phyloP scores from a whole-genome alignment of 2,888 invertebrate species.

The Synanthedon myopaeformis region DNA sequence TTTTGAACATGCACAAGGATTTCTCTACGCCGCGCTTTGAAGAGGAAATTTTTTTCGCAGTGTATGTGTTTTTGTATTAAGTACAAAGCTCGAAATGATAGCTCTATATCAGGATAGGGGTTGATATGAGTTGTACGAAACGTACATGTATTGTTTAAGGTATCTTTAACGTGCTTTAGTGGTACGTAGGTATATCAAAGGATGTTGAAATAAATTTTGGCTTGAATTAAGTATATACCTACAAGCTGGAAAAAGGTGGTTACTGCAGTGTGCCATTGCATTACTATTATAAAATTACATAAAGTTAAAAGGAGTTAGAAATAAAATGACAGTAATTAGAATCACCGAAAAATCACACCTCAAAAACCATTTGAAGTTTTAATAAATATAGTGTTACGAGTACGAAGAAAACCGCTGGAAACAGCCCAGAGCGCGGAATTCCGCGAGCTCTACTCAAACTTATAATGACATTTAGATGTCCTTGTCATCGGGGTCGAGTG shows the following conservation, averaged over 20 bases:
- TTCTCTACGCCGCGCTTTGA: constrained; percentile 8
- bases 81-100: neutral
- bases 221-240: no score
- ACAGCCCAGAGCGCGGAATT: constrained; percentile 37
- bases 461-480: constrained; percentile 68
- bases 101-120: neutral
- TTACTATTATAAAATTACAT: no score
- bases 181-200: neutral
- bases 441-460: constrained; percentile 46
- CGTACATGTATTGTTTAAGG: neutral
- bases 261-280: no score
- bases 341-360: no score
- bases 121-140: neutral
- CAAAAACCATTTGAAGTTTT: constrained; percentile 12
- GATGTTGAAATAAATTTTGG: no score
- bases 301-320: no score
- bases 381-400: constrained; percentile 31
- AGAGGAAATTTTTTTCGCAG: constrained; percentile 6
- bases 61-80: constrained; percentile 5
- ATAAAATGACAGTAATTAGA: no score
- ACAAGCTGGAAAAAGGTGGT: no score
- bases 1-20: constrained; percentile 15
- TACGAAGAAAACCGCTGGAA: constrained; percentile 33
- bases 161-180: neutral
- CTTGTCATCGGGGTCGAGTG: constrained; percentile 36